Evolutionary conservation across 2,797 vertebrate genomes (phyloP).

Genomic region (Propithecus perrieri): DNA sequence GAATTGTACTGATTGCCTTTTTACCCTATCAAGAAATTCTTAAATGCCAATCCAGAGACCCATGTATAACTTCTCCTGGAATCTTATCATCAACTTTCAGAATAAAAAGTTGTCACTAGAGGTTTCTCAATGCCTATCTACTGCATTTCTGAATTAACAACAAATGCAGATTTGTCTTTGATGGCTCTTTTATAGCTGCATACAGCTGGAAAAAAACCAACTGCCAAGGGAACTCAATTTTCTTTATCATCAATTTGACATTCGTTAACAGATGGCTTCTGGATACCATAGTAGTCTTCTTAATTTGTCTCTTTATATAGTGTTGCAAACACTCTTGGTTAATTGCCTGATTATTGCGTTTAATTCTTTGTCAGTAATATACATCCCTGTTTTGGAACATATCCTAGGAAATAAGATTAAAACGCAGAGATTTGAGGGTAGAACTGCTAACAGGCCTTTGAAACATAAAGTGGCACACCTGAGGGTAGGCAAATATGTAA

Average conservation of each 20-base stretch:
- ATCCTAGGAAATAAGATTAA: constrained; percentile 78
- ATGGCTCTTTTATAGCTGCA: constrained; percentile 84
- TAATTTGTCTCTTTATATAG: constrained; percentile 84
- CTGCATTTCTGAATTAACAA: constrained; percentile 80
- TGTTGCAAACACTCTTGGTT: constrained; percentile 82
- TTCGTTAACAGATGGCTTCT: constrained; percentile 87
- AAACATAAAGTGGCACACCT: constrained; percentile 3
- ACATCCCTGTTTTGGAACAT: constrained; percentile 81
- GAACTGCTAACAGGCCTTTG: constrained; percentile 51
- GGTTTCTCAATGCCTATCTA: constrained; percentile 71
- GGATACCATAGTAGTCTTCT: constrained; percentile 80
- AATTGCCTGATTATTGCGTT: constrained; percentile 86
- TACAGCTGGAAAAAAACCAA: constrained; percentile 83
- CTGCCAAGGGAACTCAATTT: constrained; percentile 85
- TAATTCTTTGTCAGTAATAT: constrained; percentile 83
- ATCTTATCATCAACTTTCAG: constrained; percentile 59
- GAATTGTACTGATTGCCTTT: background rate
- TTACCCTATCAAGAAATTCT: background rate
- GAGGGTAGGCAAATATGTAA: background rate
- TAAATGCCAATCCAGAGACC: background rate
- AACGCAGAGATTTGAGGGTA: constrained; percentile 72
- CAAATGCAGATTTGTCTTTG: constrained; percentile 81
- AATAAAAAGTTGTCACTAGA: constrained; percentile 59
- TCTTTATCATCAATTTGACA: constrained; percentile 86
- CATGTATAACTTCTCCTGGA: background rate